Base-by-base conservation (phyloP, 2,113 vertebrate species). In the Okapia johnstoni region DNA sequence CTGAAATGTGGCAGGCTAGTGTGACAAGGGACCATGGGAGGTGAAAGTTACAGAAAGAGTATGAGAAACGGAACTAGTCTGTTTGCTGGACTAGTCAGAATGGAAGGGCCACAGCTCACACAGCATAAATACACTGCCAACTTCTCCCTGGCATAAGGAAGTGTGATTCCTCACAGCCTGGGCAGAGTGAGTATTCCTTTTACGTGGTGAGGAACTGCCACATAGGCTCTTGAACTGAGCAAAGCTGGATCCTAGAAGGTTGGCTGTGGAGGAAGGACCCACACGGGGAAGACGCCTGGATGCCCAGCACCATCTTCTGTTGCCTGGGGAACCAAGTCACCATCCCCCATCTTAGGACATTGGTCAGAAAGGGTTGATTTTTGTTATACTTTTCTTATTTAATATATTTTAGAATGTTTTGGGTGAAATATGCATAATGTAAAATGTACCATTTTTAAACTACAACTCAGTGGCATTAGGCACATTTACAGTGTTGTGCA, bases 271-370 rank as follows among this genome's bases (percentile, higher is more conserved):
- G 3, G n/a, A 63, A 83, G 33, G 30, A n/a, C 21, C 36, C 30
- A 16, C 50, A 3, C 0, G 0, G 21, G 46, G 12, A 40, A 9
- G 21, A 21, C 30, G 2, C 48, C 63, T 23, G 23, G 17, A 4
- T 73, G 30, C 8, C 58, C 40, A 81, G 63, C 33, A 6, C 25
- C 66, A 50, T 17, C 33, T 43, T n/a, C 36, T 7, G 21, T 40
- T 0, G 3, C 17, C 57, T 6, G 15, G 25, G 48, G 54, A 97
- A 10, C 3, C 13, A n/a, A n/a, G n/a, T n/a, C n/a, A 77, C 6
- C 11, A 12, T 55, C 15, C 14, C 36, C n/a, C 25, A 15, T 40
- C 50, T 30, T 76, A 61, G 46, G 25, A 36, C 26, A 14, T 3
- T 46, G 23, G 30, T 26, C 52, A 16, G n/a, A 16, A 63, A 77